A percentile compares a stretch with the other conserved stretches of the same genome.
Conservation (phyloP, 2,888 invertebrate species). For the Slavum lentiscoides region DNA sequence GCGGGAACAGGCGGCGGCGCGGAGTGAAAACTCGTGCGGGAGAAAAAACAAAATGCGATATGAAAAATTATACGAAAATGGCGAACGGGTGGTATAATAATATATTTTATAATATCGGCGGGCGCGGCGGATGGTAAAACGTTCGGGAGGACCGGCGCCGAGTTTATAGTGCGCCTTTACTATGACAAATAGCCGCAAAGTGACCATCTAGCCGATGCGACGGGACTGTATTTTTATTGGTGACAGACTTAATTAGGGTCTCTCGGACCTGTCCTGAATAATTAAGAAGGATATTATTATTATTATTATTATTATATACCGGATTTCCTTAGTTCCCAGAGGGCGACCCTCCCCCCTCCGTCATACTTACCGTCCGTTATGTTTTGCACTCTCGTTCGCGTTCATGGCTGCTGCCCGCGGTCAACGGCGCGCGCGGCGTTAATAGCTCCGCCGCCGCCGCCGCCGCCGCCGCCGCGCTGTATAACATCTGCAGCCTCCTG, state of each 20-base stretch:
- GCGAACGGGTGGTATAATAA: not conserved
- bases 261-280: constrained; percentile 53
- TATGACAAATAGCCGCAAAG: constrained; percentile 53
- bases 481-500: no score
- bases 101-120: constrained; percentile 44
- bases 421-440: constrained; percentile 31
- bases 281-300: constrained; percentile 52
- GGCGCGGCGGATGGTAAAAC: constrained; percentile 39
- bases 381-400: not conserved
- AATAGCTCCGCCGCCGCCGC: constrained; percentile 5
- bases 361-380: no score
- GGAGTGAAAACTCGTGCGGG: no score
- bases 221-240: constrained; percentile 48
- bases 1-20: no score
- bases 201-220: constrained; percentile 47
- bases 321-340: constrained; percentile 52
- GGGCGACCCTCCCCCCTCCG: constrained; percentile 19
- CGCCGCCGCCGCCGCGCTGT: no score
- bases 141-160: constrained; percentile 18
- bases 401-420: not conserved
- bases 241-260: constrained; percentile 53
- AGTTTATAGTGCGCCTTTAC: constrained; percentile 43
- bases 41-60: not conserved
- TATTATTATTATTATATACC: constrained; percentile 9
- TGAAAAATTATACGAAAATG: constrained; percentile 27